Conservation (phyloP, 2,113 vertebrate genomes). For the Pitta sordida region DNA sequence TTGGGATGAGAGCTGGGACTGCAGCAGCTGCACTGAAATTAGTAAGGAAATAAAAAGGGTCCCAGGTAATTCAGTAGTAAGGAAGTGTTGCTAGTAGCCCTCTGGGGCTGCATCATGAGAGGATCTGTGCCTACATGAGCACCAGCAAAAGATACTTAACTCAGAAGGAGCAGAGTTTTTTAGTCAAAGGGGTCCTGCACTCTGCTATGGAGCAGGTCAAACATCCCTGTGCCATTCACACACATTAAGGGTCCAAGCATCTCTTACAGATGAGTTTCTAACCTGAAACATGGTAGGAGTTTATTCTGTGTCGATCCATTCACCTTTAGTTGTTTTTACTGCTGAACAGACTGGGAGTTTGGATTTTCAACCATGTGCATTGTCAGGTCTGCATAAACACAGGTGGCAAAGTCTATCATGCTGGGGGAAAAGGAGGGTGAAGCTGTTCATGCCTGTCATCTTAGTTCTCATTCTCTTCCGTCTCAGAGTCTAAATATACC, state of each 20-base stretch:
- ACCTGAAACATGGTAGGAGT: neutral
- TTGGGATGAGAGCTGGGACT: fast-evolving
- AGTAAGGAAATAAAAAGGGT: neutral
- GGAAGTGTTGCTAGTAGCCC: neutral
- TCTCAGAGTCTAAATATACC: neutral
- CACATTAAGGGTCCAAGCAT: neutral
- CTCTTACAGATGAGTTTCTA: neutral
- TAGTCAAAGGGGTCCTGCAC: neutral
- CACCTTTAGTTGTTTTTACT: neutral
- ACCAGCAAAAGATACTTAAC: neutral
- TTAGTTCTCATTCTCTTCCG: neutral
- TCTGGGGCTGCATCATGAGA: neutral
- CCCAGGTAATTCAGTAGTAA: neutral
- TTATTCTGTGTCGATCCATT: neutral
- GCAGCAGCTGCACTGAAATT: neutral
- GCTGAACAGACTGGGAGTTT: neutral
- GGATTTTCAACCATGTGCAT: neutral
- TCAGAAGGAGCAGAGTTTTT: neutral
- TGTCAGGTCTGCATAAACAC: neutral
- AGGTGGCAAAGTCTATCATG: neutral
- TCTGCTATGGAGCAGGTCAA: neutral
- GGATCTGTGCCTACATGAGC: neutral
- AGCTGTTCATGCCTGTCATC: neutral
- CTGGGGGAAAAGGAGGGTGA: neutral
- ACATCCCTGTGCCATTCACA: neutral